phyloP scores from a whole-genome alignment of 2,888 invertebrate genomes.

The Noctua fimbriata region DNA sequence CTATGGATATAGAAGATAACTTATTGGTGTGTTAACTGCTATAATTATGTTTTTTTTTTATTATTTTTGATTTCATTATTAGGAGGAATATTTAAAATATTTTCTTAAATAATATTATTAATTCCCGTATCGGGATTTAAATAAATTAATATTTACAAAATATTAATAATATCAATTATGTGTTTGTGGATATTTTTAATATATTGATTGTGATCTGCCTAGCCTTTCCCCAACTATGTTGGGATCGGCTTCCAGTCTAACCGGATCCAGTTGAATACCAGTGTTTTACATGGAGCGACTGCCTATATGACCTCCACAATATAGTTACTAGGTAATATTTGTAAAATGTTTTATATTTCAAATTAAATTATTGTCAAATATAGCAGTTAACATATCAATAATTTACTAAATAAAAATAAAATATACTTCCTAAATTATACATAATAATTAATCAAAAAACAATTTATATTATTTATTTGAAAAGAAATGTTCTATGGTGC shows the following conservation, averaged over 20 bases:
- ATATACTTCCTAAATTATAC: conserved; percentile 40
- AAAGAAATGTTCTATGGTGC: conserved; percentile 24
- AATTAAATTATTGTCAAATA: not conserved
- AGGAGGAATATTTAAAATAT: not conserved
- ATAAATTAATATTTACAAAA: not conserved
- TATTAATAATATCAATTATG: not conserved
- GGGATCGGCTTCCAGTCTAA: not conserved
- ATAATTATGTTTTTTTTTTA: not conserved
- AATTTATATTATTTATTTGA: conserved; percentile 21
- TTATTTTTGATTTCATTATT: not conserved
- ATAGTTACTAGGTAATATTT: not conserved
- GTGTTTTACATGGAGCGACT: not conserved
- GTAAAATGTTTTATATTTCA: not conserved
- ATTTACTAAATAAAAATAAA: conserved; percentile 17
- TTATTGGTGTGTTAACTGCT: conserved; percentile 48
- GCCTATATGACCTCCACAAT: not conserved
- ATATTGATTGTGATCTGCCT: not conserved
- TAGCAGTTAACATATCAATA: conserved; percentile 44
- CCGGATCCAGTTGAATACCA: not conserved
- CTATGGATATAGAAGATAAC: conserved; percentile 47
- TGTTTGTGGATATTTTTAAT: not conserved
- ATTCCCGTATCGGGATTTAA: conserved; percentile 19
- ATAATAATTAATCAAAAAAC: conserved; percentile 21
- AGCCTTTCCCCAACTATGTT: not conserved
- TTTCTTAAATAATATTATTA: not conserved